Percentiles rank a stretch among this genome's conserved stretches.
Conservation (phyloP, 2,888 invertebrate species). For the Notocelia uddmanniana region DNA sequence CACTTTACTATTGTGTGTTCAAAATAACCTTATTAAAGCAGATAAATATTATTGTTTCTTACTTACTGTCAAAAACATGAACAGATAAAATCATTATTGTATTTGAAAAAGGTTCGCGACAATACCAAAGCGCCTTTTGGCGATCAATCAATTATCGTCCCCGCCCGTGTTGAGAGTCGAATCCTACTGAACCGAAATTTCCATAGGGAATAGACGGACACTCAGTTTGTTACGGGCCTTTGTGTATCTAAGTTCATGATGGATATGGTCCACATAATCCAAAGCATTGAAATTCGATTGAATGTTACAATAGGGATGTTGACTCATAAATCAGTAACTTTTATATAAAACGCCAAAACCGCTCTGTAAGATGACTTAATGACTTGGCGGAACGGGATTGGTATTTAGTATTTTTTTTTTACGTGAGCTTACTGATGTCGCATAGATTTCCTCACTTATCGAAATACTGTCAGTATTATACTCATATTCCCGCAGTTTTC, state of each 20-base stretch:
- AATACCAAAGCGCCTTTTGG: constrained; percentile 26
- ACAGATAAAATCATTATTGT: background rate
- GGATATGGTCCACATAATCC: constrained; percentile 5
- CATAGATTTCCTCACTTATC: too few relatives aligned
- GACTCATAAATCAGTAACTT: too few relatives aligned
- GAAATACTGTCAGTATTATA: too few relatives aligned
- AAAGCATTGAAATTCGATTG: background rate
- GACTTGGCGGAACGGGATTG: too few relatives aligned
- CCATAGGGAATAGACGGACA: constrained; percentile 41
- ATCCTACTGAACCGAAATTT: constrained; percentile 39
- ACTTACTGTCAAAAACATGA: background rate
- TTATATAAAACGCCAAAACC: too few relatives aligned
- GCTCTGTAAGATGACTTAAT: too few relatives aligned
- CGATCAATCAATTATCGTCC: constrained; percentile 44
- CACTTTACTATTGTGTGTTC: too few relatives aligned
- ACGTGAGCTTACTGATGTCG: too few relatives aligned
- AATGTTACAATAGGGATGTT: background rate
- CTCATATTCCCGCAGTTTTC: too few relatives aligned
- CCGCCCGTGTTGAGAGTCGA: constrained; percentile 34
- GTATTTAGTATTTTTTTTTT: too few relatives aligned
- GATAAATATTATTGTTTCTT: background rate
- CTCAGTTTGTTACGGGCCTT: constrained; percentile 35
- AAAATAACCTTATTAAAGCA: background rate
- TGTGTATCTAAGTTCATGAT: constrained; percentile 34
- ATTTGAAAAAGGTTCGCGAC: constrained; percentile 17